Base-by-base conservation (phyloP, 2,888 invertebrate genomes). In the Cheilosia soror region DNA sequence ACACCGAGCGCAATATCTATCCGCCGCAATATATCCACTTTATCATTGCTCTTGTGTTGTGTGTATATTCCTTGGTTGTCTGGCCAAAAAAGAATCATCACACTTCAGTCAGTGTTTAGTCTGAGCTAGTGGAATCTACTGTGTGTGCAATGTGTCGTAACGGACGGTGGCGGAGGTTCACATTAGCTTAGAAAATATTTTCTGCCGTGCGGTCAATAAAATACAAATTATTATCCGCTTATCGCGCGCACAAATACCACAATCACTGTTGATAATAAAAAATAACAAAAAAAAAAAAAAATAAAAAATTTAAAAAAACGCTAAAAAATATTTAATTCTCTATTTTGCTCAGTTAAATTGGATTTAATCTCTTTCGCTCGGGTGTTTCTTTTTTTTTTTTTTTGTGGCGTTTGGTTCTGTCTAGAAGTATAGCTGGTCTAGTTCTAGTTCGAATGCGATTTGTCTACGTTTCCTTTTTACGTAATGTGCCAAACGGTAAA, bases 31-130 rank as follows among this genome's bases (percentile, higher is more conserved):
- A 73, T 79, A 79, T 79, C 73, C 72, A 73, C 66, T 83, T 29
- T 55, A 69, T 42, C 49, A 55, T 60, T 65, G 57, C 57, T 20
- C 20, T 55, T 37, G 62, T 65, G 55, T 66, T 71, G 47, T 73
- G 79, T 68, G 83, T 82, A 42, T 42, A 42, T 81, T 76, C 72
- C 69, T 84, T 84, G 53, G 79, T 84, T 84, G 83, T 68, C 78
- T 83, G 83, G 79, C 69, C 69, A 84, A 63, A 84, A 66, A 84
- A 84, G 57, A 84, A 84, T 84, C 73, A 78, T 83, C 73, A 68
- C 62, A 79, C 63, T 82, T 68, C 49, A 63, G 27, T 73, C 72
- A 83, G 69, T 51, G 25, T 79, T 79, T 31, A 75, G 79, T 69
- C 63, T 75, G 79, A 73, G 55, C 58, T 82, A 60, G 63, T 37